phyloP scores from a whole-genome alignment of 53 echinoderm and acorn worm genomes.

The Apostichopus leukothele region DNA sequence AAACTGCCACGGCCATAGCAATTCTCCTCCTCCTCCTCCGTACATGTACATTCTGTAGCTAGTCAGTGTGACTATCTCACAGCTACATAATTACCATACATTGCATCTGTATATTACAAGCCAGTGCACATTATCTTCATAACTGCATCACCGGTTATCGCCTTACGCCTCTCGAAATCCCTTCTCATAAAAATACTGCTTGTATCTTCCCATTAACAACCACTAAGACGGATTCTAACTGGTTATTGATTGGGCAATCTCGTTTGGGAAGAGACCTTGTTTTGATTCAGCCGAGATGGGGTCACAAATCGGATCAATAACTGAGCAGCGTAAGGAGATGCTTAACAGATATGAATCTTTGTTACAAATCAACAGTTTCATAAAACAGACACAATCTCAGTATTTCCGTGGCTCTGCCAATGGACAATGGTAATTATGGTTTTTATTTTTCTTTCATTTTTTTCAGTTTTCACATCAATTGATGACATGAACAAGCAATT shows the following conservation, averaged over 20 bases:
- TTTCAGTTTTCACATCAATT: neutral
- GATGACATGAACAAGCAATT: neutral
- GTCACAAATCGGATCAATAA: conserved; percentile 48
- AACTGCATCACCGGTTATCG: conserved; percentile 32
- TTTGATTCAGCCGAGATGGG: conserved; percentile 45
- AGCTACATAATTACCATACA: neutral
- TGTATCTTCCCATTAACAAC: conserved; percentile 45
- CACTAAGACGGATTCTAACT: conserved; percentile 39
- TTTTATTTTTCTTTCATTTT: neutral
- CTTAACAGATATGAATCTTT: conserved; percentile 43
- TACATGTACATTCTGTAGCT: too few species aligned
- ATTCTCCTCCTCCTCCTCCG: too few species aligned
- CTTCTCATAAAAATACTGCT: conserved; percentile 23
- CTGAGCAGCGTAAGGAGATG: conserved; percentile 40
- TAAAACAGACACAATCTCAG: conserved; percentile 28
- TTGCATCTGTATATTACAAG: neutral
- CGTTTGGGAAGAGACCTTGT: conserved; percentile 46
- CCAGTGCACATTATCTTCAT: neutral
- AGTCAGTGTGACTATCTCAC: neutral
- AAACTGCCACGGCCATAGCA: too few species aligned
- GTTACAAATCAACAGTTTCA: conserved; percentile 43
- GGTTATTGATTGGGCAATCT: conserved; percentile 44
- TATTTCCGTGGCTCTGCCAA: neutral
- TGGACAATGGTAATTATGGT: neutral
- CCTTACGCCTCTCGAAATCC: conserved; percentile 31